phyloP scores from a whole-genome alignment of 2,113 vertebrate species.

The Calcarius ornatus region DNA sequence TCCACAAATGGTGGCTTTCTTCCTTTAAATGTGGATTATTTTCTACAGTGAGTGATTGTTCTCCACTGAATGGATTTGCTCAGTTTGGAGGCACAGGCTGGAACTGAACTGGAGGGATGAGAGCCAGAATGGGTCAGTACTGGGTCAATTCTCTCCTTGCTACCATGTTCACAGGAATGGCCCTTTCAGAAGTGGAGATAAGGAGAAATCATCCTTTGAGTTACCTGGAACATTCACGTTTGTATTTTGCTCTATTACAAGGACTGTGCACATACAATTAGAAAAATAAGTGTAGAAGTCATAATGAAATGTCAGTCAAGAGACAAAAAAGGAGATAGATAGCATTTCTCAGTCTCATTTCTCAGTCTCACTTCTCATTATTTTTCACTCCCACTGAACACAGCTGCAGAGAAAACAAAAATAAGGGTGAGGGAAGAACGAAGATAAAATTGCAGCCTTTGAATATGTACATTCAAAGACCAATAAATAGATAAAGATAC shows the following conservation, averaged over 20 bases:
- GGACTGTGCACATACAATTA: background rate
- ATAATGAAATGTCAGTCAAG: background rate
- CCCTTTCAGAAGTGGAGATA: background rate
- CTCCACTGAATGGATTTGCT: background rate
- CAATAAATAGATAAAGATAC: background rate
- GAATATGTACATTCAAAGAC: background rate
- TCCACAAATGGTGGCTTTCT: background rate
- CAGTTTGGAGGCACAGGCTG: background rate
- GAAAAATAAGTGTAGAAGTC: background rate
- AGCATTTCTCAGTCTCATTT: background rate
- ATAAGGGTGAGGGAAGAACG: background rate
- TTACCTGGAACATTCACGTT: background rate
- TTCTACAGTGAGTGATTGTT: background rate
- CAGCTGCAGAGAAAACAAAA: background rate
- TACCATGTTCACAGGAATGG: background rate
- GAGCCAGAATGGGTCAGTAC: background rate
- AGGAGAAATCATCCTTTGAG: background rate
- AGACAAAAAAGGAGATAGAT: background rate
- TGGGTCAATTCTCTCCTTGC: background rate
- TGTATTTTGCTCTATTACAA: background rate
- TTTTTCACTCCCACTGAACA: background rate
- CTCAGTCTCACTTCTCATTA: too few species aligned
- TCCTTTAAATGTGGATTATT: background rate
- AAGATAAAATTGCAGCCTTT: background rate
- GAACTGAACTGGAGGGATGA: background rate